Evolutionary conservation across 1,140 invertebrate genomes (phyloP), one percentile per base, ranked within the genome.

Genomic region (Dinoponera quadriceps): DNA sequence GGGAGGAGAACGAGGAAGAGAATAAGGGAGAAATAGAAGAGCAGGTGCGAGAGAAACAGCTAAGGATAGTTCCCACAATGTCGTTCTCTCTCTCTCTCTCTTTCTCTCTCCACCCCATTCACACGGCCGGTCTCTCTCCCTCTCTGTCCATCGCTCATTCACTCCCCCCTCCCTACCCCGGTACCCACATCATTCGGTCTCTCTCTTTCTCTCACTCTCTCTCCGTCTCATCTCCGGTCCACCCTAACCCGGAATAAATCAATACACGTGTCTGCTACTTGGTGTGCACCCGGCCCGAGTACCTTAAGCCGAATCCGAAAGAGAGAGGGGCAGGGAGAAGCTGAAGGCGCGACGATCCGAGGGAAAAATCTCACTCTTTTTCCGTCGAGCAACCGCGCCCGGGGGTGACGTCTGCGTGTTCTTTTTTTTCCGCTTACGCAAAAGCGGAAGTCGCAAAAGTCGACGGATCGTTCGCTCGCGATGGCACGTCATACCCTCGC

Each of bases 201-300:
- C 65, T 25, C 44, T 13, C 27, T 48, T 14, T 25, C 44, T 29
- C 20, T 33, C 13, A n/a, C 20, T 59, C 20, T 33, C 54, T 18
- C 82, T 65, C 54, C 49, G 63, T 84, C 83, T 80, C 88, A 85
- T 75, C 87, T 78, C 33, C 74, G 54, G 33, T 44, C 73, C 82
- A 85, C 89, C 89, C 88, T 88, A 77, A 85, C 82, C 85, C 87
- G 88, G 91, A 93, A 93, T 94, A 94, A 94, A 94, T 94, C 93
- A 94, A 94, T 94, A 94, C 91, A 93, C 90, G 93, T 93, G 93
- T 94, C 93, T 94, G 92, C 92, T 90, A 91, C 90, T 90, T 85
- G 89, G 89, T 90, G 89, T 89, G 90, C 84, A 85, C 74, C 68
- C 48, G 65, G 72, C 13, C 25, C 84, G 84, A 90, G 89, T 44